Conservation (phyloP, 1,140 invertebrate genomes). For the Riptortus pedestris region DNA sequence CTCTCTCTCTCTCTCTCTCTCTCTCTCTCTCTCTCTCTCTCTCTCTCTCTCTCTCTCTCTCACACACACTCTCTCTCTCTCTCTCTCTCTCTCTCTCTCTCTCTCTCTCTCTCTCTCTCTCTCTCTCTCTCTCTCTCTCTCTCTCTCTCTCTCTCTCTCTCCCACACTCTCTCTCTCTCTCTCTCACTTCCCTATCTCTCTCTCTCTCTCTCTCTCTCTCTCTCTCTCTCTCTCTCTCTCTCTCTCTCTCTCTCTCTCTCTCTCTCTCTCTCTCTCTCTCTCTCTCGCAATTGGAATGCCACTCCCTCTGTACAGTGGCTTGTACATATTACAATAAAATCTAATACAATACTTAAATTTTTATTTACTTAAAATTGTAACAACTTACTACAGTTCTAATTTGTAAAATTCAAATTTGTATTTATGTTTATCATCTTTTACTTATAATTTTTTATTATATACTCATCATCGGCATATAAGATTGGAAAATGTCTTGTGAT, state of each 20-base stretch:
- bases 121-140: slow-evolving; percentile 39
- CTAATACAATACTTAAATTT: no score
- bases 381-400: no score
- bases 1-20: slow-evolving; percentile 1
- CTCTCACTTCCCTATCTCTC: slow-evolving; percentile 36
- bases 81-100: slow-evolving; percentile 13
- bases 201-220: slow-evolving; percentile 39
- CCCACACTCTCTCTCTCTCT: slow-evolving; percentile 36
- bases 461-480: no score
- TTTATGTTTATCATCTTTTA: no score
- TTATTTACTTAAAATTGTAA: no score
- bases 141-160: slow-evolving; percentile 37
- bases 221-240: slow-evolving; percentile 30
- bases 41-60: slow-evolving; percentile 30
- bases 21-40: slow-evolving; percentile 21
- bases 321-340: no score
- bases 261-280: slow-evolving; percentile 37
- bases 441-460: no score
- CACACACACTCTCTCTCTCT: slow-evolving; percentile 37
- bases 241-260: slow-evolving; percentile 10
- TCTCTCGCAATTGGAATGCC: slow-evolving; percentile 37
- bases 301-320: slow-evolving; percentile 38
- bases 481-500: no score
- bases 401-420: no score
- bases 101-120: slow-evolving; percentile 24